phyloP scores from a whole-genome alignment of 2,888 invertebrate species.

The Epistrophe eligans region DNA sequence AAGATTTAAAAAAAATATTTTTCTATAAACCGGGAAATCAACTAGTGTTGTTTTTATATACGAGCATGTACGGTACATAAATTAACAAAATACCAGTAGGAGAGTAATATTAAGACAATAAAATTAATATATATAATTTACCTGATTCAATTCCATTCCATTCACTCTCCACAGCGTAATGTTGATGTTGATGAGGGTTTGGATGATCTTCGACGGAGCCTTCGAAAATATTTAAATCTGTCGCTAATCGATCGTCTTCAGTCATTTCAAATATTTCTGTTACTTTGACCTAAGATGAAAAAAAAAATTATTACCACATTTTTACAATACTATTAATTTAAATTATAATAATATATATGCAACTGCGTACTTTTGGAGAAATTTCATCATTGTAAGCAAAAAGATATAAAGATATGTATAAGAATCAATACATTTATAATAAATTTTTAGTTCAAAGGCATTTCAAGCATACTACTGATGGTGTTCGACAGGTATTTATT shows the following conservation, averaged over 20 bases:
- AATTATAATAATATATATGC: neutral
- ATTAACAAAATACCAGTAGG: slow-evolving; percentile 9
- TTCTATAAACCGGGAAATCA: neutral
- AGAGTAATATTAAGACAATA: neutral
- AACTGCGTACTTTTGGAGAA: slow-evolving; percentile 1
- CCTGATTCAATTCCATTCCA: slow-evolving; percentile 84
- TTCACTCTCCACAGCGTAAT: slow-evolving; percentile 82
- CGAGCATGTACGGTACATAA: neutral
- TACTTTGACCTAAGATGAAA: slow-evolving; percentile 88
- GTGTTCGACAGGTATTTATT: too few species aligned
- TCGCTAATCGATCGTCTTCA: slow-evolving; percentile 88
- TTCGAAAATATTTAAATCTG: slow-evolving; percentile 82
- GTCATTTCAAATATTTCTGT: slow-evolving; percentile 96
- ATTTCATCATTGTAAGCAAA: neutral
- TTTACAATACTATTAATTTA: neutral
- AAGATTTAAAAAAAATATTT: too few species aligned
- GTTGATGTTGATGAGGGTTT: slow-evolving; percentile 81
- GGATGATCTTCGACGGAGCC: slow-evolving; percentile 82
- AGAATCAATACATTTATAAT: too few species aligned
- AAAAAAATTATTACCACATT: neutral
- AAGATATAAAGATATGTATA: too few species aligned
- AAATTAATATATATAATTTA: slow-evolving; percentile 74
- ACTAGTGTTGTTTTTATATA: neutral
- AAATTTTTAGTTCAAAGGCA: too few species aligned
- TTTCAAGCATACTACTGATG: too few species aligned